These are phyloP conservation scores for Elanoides forficatus DNA, from an alignment of 2,113 vertebrate genomes.

Conservation along the genomic window DNA sequence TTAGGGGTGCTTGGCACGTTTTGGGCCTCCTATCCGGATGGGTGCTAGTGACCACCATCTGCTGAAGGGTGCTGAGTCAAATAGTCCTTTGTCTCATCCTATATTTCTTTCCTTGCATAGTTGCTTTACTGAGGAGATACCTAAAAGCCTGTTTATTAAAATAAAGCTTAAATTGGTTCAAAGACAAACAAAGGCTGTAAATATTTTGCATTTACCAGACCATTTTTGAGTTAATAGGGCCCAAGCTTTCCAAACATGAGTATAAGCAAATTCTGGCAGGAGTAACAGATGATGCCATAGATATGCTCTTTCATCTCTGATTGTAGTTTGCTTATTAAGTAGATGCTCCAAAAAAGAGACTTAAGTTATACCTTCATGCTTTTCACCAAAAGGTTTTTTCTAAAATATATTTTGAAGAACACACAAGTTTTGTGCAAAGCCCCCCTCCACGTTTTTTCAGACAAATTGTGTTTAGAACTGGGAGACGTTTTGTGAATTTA, in stretches of 20 bases:
- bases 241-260: neutral
- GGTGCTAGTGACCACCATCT: neutral
- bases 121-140: neutral
- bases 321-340: neutral
- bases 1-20: neutral
- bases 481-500: neutral
- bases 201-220: neutral
- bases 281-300: neutral
- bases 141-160: neutral
- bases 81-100: neutral
- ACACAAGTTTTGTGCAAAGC: neutral
- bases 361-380: rapidly evolving
- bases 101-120: neutral
- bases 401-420: neutral
- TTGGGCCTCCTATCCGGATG: neutral
- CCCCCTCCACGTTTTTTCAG: neutral
- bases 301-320: neutral
- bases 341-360: neutral
- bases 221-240: neutral
- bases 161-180: neutral
- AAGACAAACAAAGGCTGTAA: neutral
- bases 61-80: neutral
- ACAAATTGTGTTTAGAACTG: neutral
- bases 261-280: neutral
- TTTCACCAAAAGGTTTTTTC: neutral